phyloP scores from a whole-genome alignment of 2,888 invertebrate species.

The Mesoligia furuncula region DNA sequence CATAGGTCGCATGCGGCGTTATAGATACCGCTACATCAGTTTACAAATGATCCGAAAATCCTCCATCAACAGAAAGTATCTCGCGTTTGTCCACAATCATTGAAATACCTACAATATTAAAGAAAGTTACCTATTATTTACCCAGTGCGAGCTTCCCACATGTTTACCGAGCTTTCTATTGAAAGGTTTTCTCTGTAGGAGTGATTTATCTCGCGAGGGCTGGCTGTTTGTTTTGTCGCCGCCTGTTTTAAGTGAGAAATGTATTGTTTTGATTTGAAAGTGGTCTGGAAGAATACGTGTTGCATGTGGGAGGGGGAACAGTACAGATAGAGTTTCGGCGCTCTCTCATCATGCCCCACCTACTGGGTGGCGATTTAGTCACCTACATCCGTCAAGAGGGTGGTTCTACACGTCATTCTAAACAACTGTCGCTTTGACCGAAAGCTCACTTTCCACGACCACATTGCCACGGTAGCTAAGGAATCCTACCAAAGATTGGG shows the following conservation, averaged over 20 bases:
- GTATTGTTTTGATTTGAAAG: slow-evolving; percentile 24
- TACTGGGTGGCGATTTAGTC: too few species aligned
- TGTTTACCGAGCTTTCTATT: slow-evolving; percentile 39
- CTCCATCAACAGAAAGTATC: background rate
- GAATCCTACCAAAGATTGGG: too few species aligned
- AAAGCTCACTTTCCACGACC: too few species aligned
- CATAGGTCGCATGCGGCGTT: too few species aligned
- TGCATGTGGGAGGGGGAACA: background rate
- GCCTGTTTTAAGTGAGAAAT: slow-evolving; percentile 22
- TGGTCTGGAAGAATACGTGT: background rate
- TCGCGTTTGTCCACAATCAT: background rate
- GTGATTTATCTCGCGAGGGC: slow-evolving; percentile 43
- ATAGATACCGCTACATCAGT: too few species aligned
- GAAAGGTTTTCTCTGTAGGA: slow-evolving; percentile 55
- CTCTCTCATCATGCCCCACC: too few species aligned
- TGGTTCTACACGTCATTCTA: too few species aligned
- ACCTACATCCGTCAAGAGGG: too few species aligned
- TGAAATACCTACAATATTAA: slow-evolving; percentile 1
- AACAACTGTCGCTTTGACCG: too few species aligned
- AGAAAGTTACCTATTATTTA: slow-evolving; percentile 37
- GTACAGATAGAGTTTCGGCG: background rate
- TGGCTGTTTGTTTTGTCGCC: slow-evolving; percentile 31
- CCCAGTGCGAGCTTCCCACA: slow-evolving; percentile 7
- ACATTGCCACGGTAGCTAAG: too few species aligned
- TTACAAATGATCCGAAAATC: background rate